Evolutionary conservation across 2,888 invertebrate species (phyloP), one percentile per base, ranked within the genome.

Genomic region (Rhynchonema sp.): DNA sequence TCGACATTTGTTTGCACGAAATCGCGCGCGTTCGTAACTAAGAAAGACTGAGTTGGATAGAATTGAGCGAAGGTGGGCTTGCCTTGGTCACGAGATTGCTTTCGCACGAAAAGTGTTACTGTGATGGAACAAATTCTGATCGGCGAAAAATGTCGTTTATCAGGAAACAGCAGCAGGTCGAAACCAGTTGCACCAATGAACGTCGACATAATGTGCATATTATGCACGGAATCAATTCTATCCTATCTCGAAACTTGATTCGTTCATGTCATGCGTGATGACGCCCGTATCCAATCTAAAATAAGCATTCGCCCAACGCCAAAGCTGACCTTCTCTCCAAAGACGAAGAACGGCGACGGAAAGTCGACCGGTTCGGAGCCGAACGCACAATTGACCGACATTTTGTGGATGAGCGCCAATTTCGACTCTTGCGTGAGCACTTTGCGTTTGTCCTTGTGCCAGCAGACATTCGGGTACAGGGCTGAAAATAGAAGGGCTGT

Each of bases 381-480:
- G 74, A 64, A 56, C 17, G 63, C 63, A 28, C 88, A 89, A 77
- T 94, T 92, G 1, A 96, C 91, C 0, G 94, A 96, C 0, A 90
- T 88, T 76, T 94, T 96, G 77, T 94, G 91, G 63, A 98, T 85
- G 1, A 98, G 78, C 0, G 96, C 96, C 0, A 86, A 83, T 73
- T 89, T 91, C 60, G 89, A 87, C 77, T 94, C 96, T 0, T 88
- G 88, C 1, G 96, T 96, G 58, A 92, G 77, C 0, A 96, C 85
- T 78, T 91, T 91, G 61, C 96, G 80, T 73, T 94, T 96, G 63
- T 91, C 92, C 73, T 88, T 89, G 74, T 92, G 89, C 71, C 82
- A 84, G 71, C 92, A 92, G 1, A 98, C 89, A 74, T 98, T 98
- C 0, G 96, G 96, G 75, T 96, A 96, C 0, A 92, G 80, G 0